These are phyloP conservation scores for Cephus pygmeus DNA, from an alignment of 2,888 invertebrate genomes.

Conservation along the genomic window DNA sequence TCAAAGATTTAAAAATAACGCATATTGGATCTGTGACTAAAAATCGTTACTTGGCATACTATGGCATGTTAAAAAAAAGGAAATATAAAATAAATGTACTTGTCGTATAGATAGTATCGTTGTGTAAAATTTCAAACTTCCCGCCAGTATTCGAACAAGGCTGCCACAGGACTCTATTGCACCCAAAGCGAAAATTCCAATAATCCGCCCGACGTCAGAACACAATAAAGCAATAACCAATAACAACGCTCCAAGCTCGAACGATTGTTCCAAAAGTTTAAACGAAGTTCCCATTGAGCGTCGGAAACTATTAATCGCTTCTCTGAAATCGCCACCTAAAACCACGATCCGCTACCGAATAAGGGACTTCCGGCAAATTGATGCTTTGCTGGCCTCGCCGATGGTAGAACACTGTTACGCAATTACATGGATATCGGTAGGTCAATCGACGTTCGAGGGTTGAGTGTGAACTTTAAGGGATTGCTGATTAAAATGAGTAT, in stretches of 20 bases:
- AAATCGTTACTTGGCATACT: neutral
- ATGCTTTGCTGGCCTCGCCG: neutral
- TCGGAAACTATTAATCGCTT: neutral
- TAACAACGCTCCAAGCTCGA: slow-evolving; percentile 38
- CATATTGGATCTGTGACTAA: neutral
- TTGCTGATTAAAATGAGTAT: neutral
- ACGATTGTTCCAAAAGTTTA: slow-evolving; percentile 27
- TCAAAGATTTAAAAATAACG: neutral
- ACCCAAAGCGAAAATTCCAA: neutral
- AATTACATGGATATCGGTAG: neutral
- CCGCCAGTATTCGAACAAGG: neutral
- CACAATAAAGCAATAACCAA: slow-evolving; percentile 11
- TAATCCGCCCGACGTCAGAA: neutral
- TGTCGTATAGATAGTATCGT: neutral
- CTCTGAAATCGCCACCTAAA: neutral
- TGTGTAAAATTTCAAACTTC: neutral
- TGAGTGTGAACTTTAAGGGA: too few relatives aligned
- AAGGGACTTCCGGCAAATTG: neutral
- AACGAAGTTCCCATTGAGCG: neutral
- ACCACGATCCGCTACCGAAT: neutral
- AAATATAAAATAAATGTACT: neutral
- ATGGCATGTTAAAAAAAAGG: neutral
- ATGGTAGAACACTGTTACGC: neutral
- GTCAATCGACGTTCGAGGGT: neutral
- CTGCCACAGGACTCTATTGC: neutral